Conservation (phyloP, 2,113 vertebrate species). For the Heterocephalus glaber region DNA sequence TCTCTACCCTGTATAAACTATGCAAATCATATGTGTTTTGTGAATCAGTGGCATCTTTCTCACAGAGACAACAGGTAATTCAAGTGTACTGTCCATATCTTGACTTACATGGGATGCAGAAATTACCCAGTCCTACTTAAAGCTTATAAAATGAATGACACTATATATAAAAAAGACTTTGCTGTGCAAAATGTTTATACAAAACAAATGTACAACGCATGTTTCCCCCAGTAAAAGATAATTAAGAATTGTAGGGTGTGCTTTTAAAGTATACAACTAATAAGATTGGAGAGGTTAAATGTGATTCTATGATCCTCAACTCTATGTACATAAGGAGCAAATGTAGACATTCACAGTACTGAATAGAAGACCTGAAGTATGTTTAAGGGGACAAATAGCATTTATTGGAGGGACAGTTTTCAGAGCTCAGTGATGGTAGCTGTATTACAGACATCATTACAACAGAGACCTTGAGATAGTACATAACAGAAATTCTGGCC, state of each 20-base stretch:
- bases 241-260: neutral
- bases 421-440: neutral
- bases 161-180: neutral
- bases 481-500: neutral
- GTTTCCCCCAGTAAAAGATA: slow-evolving; percentile 49
- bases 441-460: neutral
- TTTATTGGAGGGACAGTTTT: slow-evolving; percentile 13
- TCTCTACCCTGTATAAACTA: neutral
- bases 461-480: neutral
- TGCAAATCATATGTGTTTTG: neutral
- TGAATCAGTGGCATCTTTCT: neutral
- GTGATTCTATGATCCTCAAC: neutral
- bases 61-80: neutral
- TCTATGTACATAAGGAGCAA: neutral
- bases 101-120: neutral
- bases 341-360: neutral
- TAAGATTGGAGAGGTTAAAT: slow-evolving; percentile 13
- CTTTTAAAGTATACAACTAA: slow-evolving; percentile 14
- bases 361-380: neutral
- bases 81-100: neutral
- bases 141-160: neutral
- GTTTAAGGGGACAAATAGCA: neutral
- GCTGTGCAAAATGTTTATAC: slow-evolving; percentile 16
- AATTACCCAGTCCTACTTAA: neutral
- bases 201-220: neutral